phyloP scores from a whole-genome alignment of 2,888 invertebrate species.

The Epinotia bilunana region DNA sequence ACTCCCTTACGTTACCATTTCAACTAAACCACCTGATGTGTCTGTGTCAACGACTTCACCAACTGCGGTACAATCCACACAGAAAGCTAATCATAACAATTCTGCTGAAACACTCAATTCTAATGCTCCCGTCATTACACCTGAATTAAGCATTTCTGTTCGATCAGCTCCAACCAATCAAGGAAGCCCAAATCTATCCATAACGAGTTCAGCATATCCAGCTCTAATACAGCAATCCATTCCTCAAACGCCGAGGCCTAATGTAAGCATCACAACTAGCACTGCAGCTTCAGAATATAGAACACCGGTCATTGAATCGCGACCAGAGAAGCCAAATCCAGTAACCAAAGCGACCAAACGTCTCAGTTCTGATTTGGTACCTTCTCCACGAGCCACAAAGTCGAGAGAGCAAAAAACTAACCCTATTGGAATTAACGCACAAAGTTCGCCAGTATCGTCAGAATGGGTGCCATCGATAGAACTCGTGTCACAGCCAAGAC shows the following conservation, averaged over 20 bases:
- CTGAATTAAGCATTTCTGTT: background rate
- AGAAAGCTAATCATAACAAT: background rate
- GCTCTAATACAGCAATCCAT: background rate
- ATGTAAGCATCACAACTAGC: background rate
- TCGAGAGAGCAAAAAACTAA: background rate
- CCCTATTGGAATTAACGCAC: background rate
- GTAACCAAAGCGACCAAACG: constrained; percentile 1
- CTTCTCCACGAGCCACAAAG: background rate
- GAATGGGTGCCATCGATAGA: background rate
- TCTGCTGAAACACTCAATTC: background rate
- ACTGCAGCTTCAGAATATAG: background rate
- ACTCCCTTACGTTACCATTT: background rate
- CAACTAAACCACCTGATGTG: background rate
- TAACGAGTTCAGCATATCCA: background rate
- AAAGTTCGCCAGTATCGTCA: background rate
- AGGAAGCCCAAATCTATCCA: background rate
- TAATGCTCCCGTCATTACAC: background rate
- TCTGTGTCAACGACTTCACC: background rate
- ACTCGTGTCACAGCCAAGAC: background rate
- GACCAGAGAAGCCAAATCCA: background rate
- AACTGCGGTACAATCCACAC: background rate
- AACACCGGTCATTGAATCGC: background rate
- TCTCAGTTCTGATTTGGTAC: background rate
- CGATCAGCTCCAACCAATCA: background rate
- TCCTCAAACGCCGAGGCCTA: background rate